Base-by-base conservation (phyloP, 2,888 invertebrate species). In the Sthenelais limicola region DNA sequence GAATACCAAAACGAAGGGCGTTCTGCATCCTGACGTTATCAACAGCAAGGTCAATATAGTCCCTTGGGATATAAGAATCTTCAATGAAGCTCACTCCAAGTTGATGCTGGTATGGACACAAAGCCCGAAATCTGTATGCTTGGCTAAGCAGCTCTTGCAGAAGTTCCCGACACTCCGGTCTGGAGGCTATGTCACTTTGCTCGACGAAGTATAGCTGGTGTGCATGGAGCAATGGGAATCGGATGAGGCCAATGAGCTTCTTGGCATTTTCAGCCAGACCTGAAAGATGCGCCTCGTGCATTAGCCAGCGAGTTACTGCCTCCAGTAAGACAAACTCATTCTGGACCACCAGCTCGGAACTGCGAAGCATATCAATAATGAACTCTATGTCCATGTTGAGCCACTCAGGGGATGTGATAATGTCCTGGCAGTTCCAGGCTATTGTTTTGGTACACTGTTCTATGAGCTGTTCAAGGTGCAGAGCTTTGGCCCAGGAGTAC, bases 401-500 rank as follows among this genome's bases (percentile, higher is more conserved):
- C 87, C 87, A 87, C 52, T 86, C 86, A 3, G 82, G 73, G 3
- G 83, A 80, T 4, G 76, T 76, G n/a, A 87, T 77, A 18, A 87
- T 79, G 15, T 80, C 78, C 38, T 84, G 82, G 35, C 82, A 81
- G 77, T 88, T 88, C 88, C 87, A 88, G 3, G 86, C 83, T 18
- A 88, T 85, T 15, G 87, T 88, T 69, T 84, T 82, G 15, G 83
- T 81, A 76, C 88, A 88, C 30, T 84, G 83, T 52, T 80, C 79
- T 0, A 83, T 80, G 48, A 88, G 80, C 15, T 80, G 80, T 0
- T 78, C 78, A 71, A 88, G 77, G 71, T 84, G 78, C 9, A 88
- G 79, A n/a, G 84, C 85, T 73, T 87, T 88, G 1, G 87, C 84
- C 86, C 87, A 86, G 3, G 86, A 81, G 76, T 87, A 87, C 88